Evolutionary conservation across 2,888 invertebrate genomes (phyloP).

Genomic region (Polyommatus icarus): DNA sequence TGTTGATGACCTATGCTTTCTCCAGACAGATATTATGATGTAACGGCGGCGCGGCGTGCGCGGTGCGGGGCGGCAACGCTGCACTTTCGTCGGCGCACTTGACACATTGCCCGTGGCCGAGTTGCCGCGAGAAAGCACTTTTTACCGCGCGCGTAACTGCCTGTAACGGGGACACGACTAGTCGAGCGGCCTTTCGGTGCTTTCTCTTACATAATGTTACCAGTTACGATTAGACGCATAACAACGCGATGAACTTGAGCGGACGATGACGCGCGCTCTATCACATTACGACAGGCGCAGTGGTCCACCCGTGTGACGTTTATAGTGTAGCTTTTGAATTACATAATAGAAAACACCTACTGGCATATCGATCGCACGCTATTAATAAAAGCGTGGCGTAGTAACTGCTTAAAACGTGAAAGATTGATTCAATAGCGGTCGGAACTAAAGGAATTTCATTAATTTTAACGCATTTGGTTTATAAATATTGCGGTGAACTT

Average conservation of each 20-base stretch:
- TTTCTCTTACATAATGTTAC: constrained; percentile 75
- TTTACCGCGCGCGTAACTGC: constrained; percentile 73
- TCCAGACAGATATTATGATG: constrained; percentile 75
- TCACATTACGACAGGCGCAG: not conserved
- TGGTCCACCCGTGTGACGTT: not conserved
- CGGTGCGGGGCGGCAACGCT: constrained; percentile 58
- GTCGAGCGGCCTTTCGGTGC: constrained; percentile 73
- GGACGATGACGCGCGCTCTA: constrained; percentile 51
- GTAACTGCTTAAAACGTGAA: constrained; percentile 11
- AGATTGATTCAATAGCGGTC: not conserved
- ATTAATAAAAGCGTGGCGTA: constrained; percentile 1
- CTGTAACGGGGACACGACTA: constrained; percentile 69
- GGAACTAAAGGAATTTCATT: not conserved
- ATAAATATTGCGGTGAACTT: not conserved
- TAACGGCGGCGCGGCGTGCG: constrained; percentile 60
- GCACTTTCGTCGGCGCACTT: constrained; percentile 79
- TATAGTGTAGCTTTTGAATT: constrained; percentile 5
- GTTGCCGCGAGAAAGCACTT: constrained; percentile 77
- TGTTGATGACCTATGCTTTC: constrained; percentile 74
- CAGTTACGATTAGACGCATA: constrained; percentile 71
- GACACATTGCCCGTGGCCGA: constrained; percentile 81
- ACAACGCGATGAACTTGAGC: constrained; percentile 69
- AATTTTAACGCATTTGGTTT: not conserved
- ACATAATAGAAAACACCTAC: constrained; percentile 13
- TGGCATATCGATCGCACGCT: constrained; percentile 34